Evolutionary conservation across 2,888 invertebrate genomes (phyloP).

Genomic region (Ophraella communa): DNA sequence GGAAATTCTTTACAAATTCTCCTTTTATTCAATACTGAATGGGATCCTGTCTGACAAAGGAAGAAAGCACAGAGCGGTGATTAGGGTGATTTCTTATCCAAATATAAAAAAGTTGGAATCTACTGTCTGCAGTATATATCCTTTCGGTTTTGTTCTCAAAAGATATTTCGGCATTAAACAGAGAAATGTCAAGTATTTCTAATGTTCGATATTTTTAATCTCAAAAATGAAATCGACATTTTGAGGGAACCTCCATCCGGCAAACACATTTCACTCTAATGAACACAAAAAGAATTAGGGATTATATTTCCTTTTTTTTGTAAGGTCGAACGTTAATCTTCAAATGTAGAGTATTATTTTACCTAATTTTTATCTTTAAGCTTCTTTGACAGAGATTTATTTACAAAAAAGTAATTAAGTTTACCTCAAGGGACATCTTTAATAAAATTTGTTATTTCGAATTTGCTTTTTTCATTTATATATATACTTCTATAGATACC

Average conservation of each 20-base stretch:
- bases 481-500: no score
- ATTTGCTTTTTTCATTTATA: no score
- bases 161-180: constrained; percentile 18
- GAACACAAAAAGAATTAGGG: background rate
- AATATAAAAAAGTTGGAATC: constrained; percentile 33
- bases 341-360: background rate
- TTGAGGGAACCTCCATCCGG: background rate
- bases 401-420: no score
- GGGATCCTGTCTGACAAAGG: constrained; percentile 41
- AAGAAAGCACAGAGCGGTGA: constrained; percentile 39
- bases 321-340: background rate
- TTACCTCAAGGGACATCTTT: no score
- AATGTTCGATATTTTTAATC: constrained; percentile 9
- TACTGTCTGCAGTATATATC: constrained; percentile 28
- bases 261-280: background rate
- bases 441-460: no score
- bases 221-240: background rate
- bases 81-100: constrained; percentile 43
- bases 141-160: constrained; percentile 18
- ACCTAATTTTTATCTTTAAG: no score
- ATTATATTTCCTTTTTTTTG: background rate
- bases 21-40: constrained; percentile 45
- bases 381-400: no score
- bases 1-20: constrained; percentile 42
- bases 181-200: constrained; percentile 15